A percentile compares a stretch with the other conserved stretches of the same genome.
These are phyloP conservation scores for Calephelis virginiensis DNA, from an alignment of 1,140 invertebrate species.

Conservation along the genomic window DNA sequence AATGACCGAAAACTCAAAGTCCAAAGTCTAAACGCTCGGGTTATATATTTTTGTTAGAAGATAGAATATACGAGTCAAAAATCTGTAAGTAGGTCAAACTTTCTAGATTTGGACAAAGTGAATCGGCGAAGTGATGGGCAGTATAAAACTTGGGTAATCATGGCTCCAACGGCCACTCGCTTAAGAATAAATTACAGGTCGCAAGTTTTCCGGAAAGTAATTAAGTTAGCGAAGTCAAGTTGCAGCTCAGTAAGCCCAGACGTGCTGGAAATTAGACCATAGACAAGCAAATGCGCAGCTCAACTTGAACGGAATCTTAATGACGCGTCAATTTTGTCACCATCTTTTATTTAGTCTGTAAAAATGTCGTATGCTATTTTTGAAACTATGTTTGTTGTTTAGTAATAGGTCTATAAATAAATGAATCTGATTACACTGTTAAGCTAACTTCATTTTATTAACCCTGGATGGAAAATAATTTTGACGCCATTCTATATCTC, in stretches of 20 bases:
- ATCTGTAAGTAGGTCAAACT: slow-evolving; percentile 8
- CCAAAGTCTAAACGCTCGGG: no score
- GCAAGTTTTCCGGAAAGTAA: slow-evolving; percentile 45
- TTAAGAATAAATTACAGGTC: slow-evolving; percentile 52
- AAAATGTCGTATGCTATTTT: no score
- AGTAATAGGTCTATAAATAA: no score
- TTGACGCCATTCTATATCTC: no score
- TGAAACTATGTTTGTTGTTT: no score
- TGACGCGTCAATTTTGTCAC: slow-evolving; percentile 9
- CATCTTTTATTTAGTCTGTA: slow-evolving; percentile 2
- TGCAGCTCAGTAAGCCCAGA: slow-evolving; percentile 31
- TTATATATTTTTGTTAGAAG: no score
- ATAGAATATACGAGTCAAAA: no score
- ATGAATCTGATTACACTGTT: no score
- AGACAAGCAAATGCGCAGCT: slow-evolving; percentile 23
- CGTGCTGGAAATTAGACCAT: slow-evolving; percentile 28
- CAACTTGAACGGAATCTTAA: slow-evolving; percentile 28
- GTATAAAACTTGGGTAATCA: slow-evolving; percentile 56
- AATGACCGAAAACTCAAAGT: no score
- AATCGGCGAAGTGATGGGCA: slow-evolving; percentile 3
- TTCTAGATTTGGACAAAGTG: slow-evolving; percentile 14
- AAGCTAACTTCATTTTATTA: no score
- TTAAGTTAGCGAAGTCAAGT: slow-evolving; percentile 45
- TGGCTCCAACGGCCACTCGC: slow-evolving; percentile 47
- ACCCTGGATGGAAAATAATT: no score